Evolutionary conservation across 2,113 vertebrate species (phyloP).

Genomic region (Barbus barbus): DNA sequence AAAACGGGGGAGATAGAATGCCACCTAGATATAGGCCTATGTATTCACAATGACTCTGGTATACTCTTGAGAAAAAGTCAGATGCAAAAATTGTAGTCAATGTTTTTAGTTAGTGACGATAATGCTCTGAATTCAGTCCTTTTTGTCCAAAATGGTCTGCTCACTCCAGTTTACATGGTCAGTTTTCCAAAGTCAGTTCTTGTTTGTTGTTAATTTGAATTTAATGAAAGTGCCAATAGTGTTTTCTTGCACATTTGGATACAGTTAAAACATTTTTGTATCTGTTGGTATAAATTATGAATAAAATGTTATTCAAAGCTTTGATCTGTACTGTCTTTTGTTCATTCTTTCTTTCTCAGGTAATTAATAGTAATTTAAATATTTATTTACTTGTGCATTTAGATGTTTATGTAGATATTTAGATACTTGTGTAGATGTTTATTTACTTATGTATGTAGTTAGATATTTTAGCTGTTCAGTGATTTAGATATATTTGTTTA

Average conservation of each 20-base stretch:
- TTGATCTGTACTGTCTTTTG: not conserved
- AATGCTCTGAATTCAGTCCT: conserved; percentile 32
- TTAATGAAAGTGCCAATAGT: conserved; percentile 85
- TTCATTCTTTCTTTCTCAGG: no score
- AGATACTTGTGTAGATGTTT: no score
- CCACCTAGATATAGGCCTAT: conserved; percentile 66
- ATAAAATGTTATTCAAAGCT: conserved; percentile 2
- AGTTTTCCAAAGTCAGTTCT: conserved; percentile 86
- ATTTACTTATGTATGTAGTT: no score
- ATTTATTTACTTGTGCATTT: no score
- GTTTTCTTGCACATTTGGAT: conserved; percentile 98
- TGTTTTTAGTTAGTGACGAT: not conserved
- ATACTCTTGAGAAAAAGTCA: conserved; percentile 11
- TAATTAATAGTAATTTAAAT: no score
- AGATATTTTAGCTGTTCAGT: no score
- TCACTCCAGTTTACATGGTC: conserved; percentile 91
- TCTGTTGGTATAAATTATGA: conserved; percentile 91
- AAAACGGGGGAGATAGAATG: conserved; percentile 68
- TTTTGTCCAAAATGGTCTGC: conserved; percentile 46
- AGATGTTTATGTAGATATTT: no score
- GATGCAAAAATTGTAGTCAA: conserved; percentile 54
- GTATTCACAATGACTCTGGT: conserved; percentile 60
- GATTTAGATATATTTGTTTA: no score
- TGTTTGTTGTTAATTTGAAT: conserved; percentile 78
- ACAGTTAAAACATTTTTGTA: conserved; percentile 95